Conservation (phyloP, 1,140 invertebrate species). For the Radopholus similis region DNA sequence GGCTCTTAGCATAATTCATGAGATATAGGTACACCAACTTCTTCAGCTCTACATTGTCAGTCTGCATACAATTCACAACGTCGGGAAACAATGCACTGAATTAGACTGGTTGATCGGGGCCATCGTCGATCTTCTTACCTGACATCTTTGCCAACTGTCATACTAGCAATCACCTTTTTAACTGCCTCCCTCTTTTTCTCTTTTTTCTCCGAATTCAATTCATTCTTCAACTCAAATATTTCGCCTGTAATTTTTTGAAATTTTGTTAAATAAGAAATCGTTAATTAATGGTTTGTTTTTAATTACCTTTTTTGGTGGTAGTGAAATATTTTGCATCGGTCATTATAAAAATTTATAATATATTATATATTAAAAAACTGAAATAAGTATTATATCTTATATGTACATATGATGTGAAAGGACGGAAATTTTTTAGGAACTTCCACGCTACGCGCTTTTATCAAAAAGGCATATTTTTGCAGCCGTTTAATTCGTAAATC, state of each 20-base stretch:
- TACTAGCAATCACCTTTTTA: slow-evolving; percentile 99
- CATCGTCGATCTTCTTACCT: slow-evolving; percentile 65
- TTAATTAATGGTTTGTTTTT: too few relatives aligned
- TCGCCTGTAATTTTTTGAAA: slow-evolving; percentile 67
- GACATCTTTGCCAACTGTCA: slow-evolving; percentile 88
- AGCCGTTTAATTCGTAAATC: too few relatives aligned
- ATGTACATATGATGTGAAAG: too few relatives aligned
- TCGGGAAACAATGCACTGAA: slow-evolving; percentile 86
- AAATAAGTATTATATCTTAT: too few relatives aligned
- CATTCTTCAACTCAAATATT: slow-evolving; percentile 97
- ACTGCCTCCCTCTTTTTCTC: slow-evolving; percentile 99
- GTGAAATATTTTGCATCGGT: slow-evolving; percentile 99
- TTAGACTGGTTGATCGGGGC: slow-evolving; percentile 70
- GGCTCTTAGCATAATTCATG: slow-evolving; percentile 99
- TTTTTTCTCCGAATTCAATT: slow-evolving; percentile 98
- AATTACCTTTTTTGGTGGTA: slow-evolving; percentile 88
- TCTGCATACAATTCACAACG: slow-evolving; percentile 99
- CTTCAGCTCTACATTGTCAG: slow-evolving; percentile 97
- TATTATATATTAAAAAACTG: too few relatives aligned
- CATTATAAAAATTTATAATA: slow-evolving; percentile 71
- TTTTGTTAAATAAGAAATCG: too few relatives aligned
- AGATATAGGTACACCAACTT: slow-evolving; percentile 98
- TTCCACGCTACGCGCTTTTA: too few relatives aligned
- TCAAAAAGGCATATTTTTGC: too few relatives aligned
- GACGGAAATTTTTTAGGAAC: too few relatives aligned